Base-by-base conservation (phyloP, 2,888 invertebrate genomes). In the Rhagonycha lutea region DNA sequence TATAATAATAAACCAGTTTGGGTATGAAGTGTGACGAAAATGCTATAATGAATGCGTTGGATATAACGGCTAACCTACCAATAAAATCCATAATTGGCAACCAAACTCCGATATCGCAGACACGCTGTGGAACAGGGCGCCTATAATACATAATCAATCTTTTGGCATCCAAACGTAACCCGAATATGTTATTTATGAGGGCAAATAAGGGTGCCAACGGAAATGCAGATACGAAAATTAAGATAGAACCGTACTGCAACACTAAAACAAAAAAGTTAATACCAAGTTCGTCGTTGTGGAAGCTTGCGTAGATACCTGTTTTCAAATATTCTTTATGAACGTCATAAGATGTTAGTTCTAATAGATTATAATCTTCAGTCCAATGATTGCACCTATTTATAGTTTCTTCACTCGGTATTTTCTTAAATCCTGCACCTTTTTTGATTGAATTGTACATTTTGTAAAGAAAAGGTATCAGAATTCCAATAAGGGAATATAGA, bases 11-110 rank as follows among this genome's bases (percentile, higher is more conserved):
- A 24, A 95, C 92, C 77, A 95, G 84, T 82, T 93, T 92, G 14
- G 95, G 95, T 83, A 96, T 94, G 84, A 95, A 93, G 86, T 95
- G 94, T 0, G 95, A 95, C 10, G 96, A 95, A 88, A 96, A 94
- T 61, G 96, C 95, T 83, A 96, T 95, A 24, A 84, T 86, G 85
- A 93, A 90, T 85, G 94, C 95, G 87, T 95, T 96, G 0, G 94
- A 93, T 12, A 93, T 91, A 4, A 95, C 93, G 9, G 95, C 92
- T 76, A 96, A 90, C 81, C 93, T 91, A 14, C 94, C 94, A 7
- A 96, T 88, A 5, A 92, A 91, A 80, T 93, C 92, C 86, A 96
- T 89, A 67, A 96, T 94, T 75, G 90, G 90, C 83, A 92, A 92
- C 95, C 95, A 95, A 11, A 95, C 91, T 28, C 96, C 96, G 80